Percentiles rank a stretch among this genome's conserved stretches.
Conservation (phyloP, 2,888 invertebrate species). For the Hypomecis atomaria region DNA sequence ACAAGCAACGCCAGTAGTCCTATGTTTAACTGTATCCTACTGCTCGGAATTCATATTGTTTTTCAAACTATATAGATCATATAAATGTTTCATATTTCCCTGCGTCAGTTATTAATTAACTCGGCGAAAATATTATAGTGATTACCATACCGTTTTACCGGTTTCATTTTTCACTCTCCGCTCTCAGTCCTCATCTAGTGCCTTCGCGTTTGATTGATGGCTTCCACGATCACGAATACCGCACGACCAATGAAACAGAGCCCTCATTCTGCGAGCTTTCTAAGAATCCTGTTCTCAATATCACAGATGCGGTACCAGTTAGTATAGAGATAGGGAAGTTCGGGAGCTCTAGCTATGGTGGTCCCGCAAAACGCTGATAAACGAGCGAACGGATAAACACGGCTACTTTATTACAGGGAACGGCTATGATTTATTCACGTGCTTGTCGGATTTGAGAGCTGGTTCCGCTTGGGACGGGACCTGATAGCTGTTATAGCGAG, state of each 20-base stretch:
- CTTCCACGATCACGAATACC: slow-evolving; percentile 65
- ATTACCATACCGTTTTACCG: background rate
- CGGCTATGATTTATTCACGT: slow-evolving; percentile 81
- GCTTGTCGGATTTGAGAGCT: slow-evolving; percentile 75
- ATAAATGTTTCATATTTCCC: no score
- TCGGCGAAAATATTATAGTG: no score
- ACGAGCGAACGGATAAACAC: slow-evolving; percentile 78
- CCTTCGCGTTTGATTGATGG: slow-evolving; percentile 72
- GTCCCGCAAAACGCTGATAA: slow-evolving; percentile 73
- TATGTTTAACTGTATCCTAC: no score
- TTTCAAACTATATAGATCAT: no score
- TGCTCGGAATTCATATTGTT: no score
- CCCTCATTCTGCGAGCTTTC: slow-evolving; percentile 33
- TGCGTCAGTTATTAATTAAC: no score
- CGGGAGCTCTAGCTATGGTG: slow-evolving; percentile 53
- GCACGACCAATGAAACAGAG: slow-evolving; percentile 52
- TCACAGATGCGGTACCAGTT: slow-evolving; percentile 1
- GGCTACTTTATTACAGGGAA: slow-evolving; percentile 81
- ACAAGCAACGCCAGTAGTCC: no score
- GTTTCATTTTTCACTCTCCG: background rate
- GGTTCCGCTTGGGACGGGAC: slow-evolving; percentile 62
- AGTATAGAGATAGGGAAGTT: slow-evolving; percentile 14
- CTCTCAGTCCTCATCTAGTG: slow-evolving; percentile 15
- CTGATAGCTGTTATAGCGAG: slow-evolving; percentile 24
- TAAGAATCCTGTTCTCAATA: background rate